Evolutionary conservation across 2,113 vertebrate species (phyloP).

Genomic region (Neoarius graeffei): DNA sequence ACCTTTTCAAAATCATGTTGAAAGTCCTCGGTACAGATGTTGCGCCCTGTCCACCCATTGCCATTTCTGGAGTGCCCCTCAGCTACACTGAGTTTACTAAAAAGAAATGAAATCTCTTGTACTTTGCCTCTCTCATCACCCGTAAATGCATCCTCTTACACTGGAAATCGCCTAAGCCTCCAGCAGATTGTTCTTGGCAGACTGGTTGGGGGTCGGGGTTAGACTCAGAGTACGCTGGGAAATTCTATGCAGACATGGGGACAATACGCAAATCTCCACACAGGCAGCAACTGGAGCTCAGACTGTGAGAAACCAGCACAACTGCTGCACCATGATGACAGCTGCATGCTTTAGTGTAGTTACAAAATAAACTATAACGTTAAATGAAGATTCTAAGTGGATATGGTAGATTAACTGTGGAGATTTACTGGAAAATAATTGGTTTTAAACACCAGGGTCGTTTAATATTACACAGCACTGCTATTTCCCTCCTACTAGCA

Average conservation of each 20-base stretch:
- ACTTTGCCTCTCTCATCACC: too few species aligned
- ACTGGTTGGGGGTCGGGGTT: not conserved
- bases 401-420: constrained; percentile 4
- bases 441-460: constrained; percentile 14
- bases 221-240: not conserved
- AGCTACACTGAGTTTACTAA: too few species aligned
- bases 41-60: too few species aligned
- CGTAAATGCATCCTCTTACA: too few species aligned
- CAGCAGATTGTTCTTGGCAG: too few species aligned
- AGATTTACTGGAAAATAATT: constrained; percentile 13
- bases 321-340: not conserved
- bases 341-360: not conserved
- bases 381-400: constrained; percentile 1
- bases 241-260: not conserved
- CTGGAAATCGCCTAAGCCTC: too few species aligned
- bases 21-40: too few species aligned
- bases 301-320: not conserved
- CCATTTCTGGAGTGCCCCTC: too few species aligned
- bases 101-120: too few species aligned
- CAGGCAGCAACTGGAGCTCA: constrained; percentile 6
- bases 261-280: not conserved
- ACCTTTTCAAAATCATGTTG: too few species aligned
- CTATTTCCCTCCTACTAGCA: not conserved
- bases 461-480: not conserved
- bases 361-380: not conserved